These are phyloP conservation scores for Sepioteuthis lessoniana DNA, from an alignment of 2,888 invertebrate species.

Conservation along the genomic window DNA sequence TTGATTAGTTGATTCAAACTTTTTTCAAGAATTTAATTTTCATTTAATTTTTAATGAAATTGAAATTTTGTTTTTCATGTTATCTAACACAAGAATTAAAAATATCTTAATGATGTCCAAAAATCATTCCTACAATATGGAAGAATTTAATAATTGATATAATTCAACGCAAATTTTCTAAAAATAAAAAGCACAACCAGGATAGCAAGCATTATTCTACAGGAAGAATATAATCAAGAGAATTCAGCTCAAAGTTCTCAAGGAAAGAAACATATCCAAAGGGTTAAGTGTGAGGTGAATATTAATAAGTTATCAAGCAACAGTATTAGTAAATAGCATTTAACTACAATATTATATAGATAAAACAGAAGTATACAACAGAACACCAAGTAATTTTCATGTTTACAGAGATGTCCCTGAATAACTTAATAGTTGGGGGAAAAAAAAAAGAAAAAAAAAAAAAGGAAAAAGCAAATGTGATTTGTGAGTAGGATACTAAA, in stretches of 20 bases:
- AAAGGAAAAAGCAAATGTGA: not conserved
- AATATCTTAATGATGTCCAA: too few species aligned
- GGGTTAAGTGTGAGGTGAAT: not conserved
- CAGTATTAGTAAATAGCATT: not conserved
- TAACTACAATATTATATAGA: not conserved
- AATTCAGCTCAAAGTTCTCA: not conserved
- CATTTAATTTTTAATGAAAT: too few species aligned
- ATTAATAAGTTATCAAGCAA: not conserved
- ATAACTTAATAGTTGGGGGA: not conserved
- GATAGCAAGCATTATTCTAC: not conserved
- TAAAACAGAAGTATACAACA: not conserved
- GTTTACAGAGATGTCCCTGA: not conserved
- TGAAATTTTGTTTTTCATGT: too few species aligned
- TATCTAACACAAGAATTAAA: too few species aligned
- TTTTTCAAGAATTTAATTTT: too few species aligned
- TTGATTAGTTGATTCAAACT: too few species aligned
- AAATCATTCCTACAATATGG: not conserved
- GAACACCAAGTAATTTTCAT: conserved; percentile 2
- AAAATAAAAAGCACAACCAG: not conserved
- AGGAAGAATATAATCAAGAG: not conserved
- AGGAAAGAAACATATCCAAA: not conserved
- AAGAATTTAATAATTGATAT: not conserved
- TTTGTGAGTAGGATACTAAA: not conserved
- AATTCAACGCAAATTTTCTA: not conserved
- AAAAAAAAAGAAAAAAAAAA: not conserved